These are phyloP conservation scores for Xenus cinereus DNA, from an alignment of 2,113 vertebrate genomes.

Conservation along the genomic window DNA sequence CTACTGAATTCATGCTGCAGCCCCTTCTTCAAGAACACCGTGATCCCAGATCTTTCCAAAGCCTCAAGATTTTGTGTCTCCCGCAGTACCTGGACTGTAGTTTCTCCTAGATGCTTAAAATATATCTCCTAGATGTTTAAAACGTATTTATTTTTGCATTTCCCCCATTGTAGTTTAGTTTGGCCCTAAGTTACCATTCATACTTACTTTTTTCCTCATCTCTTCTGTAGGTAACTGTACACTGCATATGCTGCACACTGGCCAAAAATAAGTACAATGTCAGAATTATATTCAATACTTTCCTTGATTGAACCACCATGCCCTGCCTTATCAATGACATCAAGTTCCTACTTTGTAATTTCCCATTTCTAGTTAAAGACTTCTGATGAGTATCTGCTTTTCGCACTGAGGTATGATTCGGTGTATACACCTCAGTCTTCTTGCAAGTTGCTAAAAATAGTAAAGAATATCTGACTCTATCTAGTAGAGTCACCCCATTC, in stretches of 20 bases:
- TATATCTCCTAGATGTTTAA: not conserved
- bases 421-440: not conserved
- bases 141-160: not conserved
- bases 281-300: not conserved
- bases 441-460: conserved; percentile 16
- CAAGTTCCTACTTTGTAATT: not conserved
- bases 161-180: not conserved
- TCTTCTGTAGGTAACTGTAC: not conserved
- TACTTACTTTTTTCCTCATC: not conserved
- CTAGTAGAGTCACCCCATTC: not conserved
- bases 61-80: not conserved
- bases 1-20: not conserved
- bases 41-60: not conserved
- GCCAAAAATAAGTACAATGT: not conserved
- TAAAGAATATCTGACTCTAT: not conserved
- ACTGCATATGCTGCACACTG: not conserved
- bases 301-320: not conserved
- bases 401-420: accelerated
- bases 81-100: not conserved
- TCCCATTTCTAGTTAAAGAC: not conserved
- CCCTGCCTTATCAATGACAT: not conserved
- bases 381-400: not conserved
- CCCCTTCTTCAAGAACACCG: not conserved
- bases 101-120: not conserved
- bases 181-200: not conserved